phyloP scores from a whole-genome alignment of 2,888 invertebrate genomes.

The Eledona agricola region DNA sequence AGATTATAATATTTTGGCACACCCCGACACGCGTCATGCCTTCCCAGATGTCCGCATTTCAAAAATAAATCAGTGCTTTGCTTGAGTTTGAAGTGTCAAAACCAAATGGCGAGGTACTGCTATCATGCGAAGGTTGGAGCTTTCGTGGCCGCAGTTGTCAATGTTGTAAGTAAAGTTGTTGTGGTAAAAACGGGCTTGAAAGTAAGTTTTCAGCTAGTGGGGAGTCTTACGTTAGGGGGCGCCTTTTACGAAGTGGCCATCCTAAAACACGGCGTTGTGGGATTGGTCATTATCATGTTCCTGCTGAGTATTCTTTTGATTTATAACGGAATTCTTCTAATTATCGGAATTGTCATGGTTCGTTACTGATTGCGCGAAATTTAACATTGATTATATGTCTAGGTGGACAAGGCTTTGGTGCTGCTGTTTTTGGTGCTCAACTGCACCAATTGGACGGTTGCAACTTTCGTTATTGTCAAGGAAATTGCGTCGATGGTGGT shows the following conservation, averaged over 20 bases:
- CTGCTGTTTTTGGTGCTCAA: no score
- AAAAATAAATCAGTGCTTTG: constrained; percentile 15
- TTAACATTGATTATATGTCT: no score
- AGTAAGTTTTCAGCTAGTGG: constrained; percentile 8
- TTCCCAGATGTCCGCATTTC: neutral
- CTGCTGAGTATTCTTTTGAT: constrained; percentile 11
- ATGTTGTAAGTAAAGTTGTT: constrained; percentile 14
- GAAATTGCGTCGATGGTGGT: no score
- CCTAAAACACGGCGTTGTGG: constrained; percentile 9
- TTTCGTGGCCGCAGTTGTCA: constrained; percentile 17
- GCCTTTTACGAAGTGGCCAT: constrained; percentile 16
- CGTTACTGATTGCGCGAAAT: neutral
- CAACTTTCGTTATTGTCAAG: no score
- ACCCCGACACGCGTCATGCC: constrained; percentile 5
- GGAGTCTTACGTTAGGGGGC: constrained; percentile 13
- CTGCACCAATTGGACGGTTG: no score
- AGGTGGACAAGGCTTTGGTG: no score
- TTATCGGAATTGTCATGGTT: constrained; percentile 18
- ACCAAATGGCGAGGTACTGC: constrained; percentile 4
- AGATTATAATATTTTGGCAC: constrained; percentile 1
- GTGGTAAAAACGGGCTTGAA: neutral
- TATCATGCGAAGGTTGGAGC: constrained; percentile 9
- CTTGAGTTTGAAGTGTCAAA: neutral
- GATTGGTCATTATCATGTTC: constrained; percentile 12
- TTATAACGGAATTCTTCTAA: constrained; percentile 9